Base-by-base conservation (phyloP, 1,140 invertebrate genomes). In the Dinoponera quadriceps region DNA sequence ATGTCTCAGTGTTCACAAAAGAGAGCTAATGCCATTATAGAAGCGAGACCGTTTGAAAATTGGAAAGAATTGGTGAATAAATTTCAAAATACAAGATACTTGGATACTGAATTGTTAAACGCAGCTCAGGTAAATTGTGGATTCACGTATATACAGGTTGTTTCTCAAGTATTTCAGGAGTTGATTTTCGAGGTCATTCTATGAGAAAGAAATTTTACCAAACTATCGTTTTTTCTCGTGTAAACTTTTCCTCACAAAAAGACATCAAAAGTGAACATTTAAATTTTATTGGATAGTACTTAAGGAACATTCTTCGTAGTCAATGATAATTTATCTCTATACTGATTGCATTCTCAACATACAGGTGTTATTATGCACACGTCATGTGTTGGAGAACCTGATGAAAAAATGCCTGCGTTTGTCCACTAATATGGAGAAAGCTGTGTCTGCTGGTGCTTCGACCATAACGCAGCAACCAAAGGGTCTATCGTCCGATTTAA, bases 331-430 rank as follows among this genome's bases (percentile, higher is more conserved):
- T 22, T 33, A 22, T 44, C 38, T 44, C 38, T 11, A 38, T 65
- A 33, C 51, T 82, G 51, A 63, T 74, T 80, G 57, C 51, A 55
- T 69, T 65, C 77, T 20, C 20, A 75, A 75, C 25, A 18, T 4
- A 49, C 49, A 94, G 91, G 91, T 96, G 88, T 93, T 97, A 68
- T 91, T 98, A 18, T 95, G 95, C 54, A 97, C 96, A 0, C 95
- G 97, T 71, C 96, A 96, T 84, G 97, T 96, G 71, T 95, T 98
- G 13, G 95, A 95, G 62, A 93, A 94, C 75, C 94, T 98, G 38
- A 96, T 98, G 95, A 96, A 96, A 90, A 97, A 97, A 92, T 98
- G 97, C 88, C 95, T 97, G 13, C 95, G 95, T 51, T 91, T 97
- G 49, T 96, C 97, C 0, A 94, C 95, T 59, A 96, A 96, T 75